Base-by-base conservation (phyloP, 2,113 vertebrate genomes). In the Cyanoramphus novaezelandiae region DNA sequence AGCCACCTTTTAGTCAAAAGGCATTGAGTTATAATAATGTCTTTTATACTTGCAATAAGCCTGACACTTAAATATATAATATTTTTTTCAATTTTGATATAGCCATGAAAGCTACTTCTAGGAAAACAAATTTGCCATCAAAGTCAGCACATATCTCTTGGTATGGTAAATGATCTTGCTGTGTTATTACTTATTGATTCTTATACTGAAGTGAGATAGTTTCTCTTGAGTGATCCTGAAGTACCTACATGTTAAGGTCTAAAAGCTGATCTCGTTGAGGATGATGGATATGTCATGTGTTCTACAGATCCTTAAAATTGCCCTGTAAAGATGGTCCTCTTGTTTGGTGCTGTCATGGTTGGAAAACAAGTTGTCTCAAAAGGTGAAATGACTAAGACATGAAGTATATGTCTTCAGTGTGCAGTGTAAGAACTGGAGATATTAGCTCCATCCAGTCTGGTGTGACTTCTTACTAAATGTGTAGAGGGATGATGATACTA, bases 291-390 rank as follows among this genome's bases (percentile, higher is more conserved):
- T 33, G 27, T 69, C n/a, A 60, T n/a, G 14, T 39, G 6, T 27
- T 72, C 35, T 60, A 41, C 7, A 82, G 27, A 50, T 46, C 7
- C 20, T 69, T 37, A 82, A 9, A 68, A 67, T 67, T 50, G 52
- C 44, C 27, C 6, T 80, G 90, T 37, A 86, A 59, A 81, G 52
- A 55, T 68, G 13, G 49, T 53, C 9, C 0, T 0, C 7, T 69
- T 7, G 0, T 65, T 62, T 3, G 4, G 7, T 86, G n/a, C 23
- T 72, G 21, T 77, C 2, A 2, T 64, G 27, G 4, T 2, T 69
- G 28, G 37, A 79, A 60, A 72, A 64, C 0, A 60, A 43, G 14
- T 50, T 68, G 2, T 1, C 20, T 18, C 33, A 39, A 82, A 80
- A 92, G 10, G 12, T 57, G 33, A 31, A 16, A 52, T 11, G 23